phyloP scores from a whole-genome alignment of 2,797 vertebrate genomes.

The Melanitta fusca region DNA sequence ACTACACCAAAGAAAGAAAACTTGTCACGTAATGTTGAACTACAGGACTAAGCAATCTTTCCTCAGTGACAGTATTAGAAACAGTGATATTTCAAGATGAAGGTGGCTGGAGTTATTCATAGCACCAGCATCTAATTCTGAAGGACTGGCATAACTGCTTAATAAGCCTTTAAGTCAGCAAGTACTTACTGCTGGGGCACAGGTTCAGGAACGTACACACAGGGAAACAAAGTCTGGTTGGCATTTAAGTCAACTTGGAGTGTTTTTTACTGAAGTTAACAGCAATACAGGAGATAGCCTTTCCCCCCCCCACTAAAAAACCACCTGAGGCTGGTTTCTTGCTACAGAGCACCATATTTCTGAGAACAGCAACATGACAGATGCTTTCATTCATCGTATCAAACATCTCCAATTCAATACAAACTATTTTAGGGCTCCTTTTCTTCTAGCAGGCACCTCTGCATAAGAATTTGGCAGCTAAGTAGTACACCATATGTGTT shows the following conservation, averaged over 20 bases:
- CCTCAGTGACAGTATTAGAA: not conserved
- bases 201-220: not conserved
- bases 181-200: too few species aligned
- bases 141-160: not conserved
- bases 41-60: not conserved
- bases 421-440: not conserved
- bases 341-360: not conserved
- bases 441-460: not conserved
- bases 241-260: not conserved
- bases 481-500: not conserved
- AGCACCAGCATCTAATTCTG: not conserved
- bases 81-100: not conserved
- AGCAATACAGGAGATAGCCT: not conserved
- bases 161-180: not conserved
- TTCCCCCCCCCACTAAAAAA: not conserved
- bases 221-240: not conserved
- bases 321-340: not conserved
- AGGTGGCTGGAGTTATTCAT: not conserved
- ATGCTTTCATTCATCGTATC: not conserved
- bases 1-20: not conserved
- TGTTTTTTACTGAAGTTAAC: not conserved
- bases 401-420: not conserved
- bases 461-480: not conserved
- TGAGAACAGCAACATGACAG: not conserved
- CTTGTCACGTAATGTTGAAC: not conserved